A percentile compares a stretch with the other conserved stretches of the same genome.
Evolutionary conservation across 2,888 invertebrate genomes (phyloP).

Genomic region (Scaptomyza flava): DNA sequence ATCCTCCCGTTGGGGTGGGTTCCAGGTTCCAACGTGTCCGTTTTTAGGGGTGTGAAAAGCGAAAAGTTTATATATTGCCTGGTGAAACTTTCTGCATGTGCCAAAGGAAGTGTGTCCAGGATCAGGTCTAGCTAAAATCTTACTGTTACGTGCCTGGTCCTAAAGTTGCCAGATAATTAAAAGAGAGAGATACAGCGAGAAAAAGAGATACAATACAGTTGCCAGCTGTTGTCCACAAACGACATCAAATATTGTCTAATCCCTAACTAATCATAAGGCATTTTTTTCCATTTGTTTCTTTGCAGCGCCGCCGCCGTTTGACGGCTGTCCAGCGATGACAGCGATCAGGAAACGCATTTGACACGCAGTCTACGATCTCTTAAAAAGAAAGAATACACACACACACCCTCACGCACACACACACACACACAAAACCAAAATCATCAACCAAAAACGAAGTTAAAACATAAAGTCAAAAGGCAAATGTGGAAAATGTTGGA

Average conservation of each 20-base stretch:
- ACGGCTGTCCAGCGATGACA: conserved; percentile 72
- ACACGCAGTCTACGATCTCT: conserved; percentile 64
- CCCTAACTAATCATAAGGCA: conserved; percentile 34
- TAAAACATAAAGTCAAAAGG: conserved; percentile 8
- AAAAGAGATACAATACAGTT: conserved; percentile 2
- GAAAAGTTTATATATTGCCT: no score
- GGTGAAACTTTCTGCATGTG: conserved; percentile 31
- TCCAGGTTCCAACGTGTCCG: conserved; percentile 15
- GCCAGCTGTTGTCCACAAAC: conserved; percentile 44
- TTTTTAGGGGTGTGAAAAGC: conserved; percentile 43
- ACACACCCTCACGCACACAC: conserved; percentile 20
- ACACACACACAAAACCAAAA: conserved; percentile 24
- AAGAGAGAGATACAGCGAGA: neutral
- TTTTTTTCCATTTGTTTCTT: conserved; percentile 25
- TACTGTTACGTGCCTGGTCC: conserved; percentile 72
- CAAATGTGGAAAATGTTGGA: conserved; percentile 85
- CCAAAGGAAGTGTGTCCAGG: conserved; percentile 56
- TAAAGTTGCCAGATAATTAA: conserved; percentile 75
- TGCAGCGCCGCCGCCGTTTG: conserved; percentile 67
- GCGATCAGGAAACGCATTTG: conserved; percentile 71
- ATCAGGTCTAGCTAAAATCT: conserved; percentile 43
- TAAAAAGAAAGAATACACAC: conserved; percentile 9
- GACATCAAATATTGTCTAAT: conserved; percentile 23
- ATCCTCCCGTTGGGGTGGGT: conserved; percentile 40
- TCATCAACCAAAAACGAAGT: conserved; percentile 27